Evolutionary conservation across 2,888 invertebrate species (phyloP).

Genomic region (Chironomus tentans): DNA sequence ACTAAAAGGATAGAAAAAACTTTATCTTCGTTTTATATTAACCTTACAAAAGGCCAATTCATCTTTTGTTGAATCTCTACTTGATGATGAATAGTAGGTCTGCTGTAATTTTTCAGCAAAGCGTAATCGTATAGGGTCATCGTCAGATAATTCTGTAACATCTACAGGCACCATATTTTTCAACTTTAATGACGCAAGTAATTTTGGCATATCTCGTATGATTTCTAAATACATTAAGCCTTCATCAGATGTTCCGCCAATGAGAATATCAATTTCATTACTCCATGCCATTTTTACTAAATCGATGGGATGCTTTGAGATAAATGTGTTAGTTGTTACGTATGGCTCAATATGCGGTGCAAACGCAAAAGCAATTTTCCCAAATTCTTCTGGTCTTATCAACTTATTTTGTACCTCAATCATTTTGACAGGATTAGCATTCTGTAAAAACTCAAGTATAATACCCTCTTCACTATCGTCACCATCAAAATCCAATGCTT

Average conservation of each 20-base stretch:
- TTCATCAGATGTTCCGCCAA: slow-evolving; percentile 39
- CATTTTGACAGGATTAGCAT: slow-evolving; percentile 30
- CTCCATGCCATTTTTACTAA: slow-evolving; percentile 37
- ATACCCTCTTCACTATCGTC: slow-evolving; percentile 37
- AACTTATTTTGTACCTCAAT: background rate
- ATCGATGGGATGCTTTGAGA: slow-evolving; percentile 32
- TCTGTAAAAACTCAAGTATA: slow-evolving; percentile 36
- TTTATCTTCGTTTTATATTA: background rate
- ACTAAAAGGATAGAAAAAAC: background rate
- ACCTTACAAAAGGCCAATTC: slow-evolving; percentile 13
- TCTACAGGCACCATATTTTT: background rate
- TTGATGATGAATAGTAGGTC: background rate
- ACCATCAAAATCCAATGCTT: slow-evolving; percentile 37
- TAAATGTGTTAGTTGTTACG: slow-evolving; percentile 35
- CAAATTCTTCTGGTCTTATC: background rate
- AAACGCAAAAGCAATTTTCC: slow-evolving; percentile 33
- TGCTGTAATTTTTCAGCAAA: slow-evolving; percentile 6
- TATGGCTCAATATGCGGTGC: slow-evolving; percentile 40
- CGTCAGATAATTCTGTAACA: background rate
- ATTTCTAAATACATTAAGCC: slow-evolving; percentile 37
- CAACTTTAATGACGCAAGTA: background rate
- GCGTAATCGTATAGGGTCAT: background rate
- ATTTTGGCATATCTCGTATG: background rate
- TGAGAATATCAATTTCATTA: slow-evolving; percentile 36
- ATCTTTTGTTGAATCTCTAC: slow-evolving; percentile 10